Percentiles rank a stretch among this genome's conserved stretches.
These are phyloP conservation scores for Rhabdomys dilectus DNA, from an alignment of 2,113 vertebrate species.

Conservation along the genomic window DNA sequence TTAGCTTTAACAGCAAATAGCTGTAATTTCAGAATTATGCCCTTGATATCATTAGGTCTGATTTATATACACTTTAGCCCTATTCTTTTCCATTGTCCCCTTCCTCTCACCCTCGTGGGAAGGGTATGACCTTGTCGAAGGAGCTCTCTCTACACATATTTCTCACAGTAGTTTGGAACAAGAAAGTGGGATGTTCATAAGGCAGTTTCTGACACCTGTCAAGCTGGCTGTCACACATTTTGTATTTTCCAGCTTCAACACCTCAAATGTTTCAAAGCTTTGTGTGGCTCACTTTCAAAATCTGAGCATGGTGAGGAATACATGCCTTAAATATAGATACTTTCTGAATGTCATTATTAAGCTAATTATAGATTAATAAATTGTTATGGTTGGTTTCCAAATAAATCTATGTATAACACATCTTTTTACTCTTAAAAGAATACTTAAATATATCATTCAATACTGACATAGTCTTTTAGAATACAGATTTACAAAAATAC, in stretches of 20 bases:
- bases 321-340: background rate
- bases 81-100: background rate
- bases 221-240: slow-evolving; percentile 51
- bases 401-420: background rate
- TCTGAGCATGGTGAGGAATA: slow-evolving; percentile 6
- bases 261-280: slow-evolving; percentile 15
- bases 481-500: background rate
- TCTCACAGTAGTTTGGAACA: slow-evolving; percentile 22
- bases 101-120: background rate
- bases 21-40: slow-evolving; percentile 53
- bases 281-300: slow-evolving; percentile 35
- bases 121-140: slow-evolving; percentile 53
- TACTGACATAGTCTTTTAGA: background rate
- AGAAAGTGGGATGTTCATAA: slow-evolving; percentile 42
- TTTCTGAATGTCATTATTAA: slow-evolving; percentile 30
- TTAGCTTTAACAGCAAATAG: background rate
- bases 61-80: slow-evolving; percentile 56
- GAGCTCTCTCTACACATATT: background rate
- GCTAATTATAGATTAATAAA: slow-evolving; percentile 31
- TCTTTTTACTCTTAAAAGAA: background rate
- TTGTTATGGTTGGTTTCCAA: background rate
- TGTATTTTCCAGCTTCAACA: slow-evolving; percentile 47
- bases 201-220: slow-evolving; percentile 53
- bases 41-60: slow-evolving; percentile 48
- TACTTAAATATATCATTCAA: background rate